These are phyloP conservation scores for Charanyca ferruginea DNA, from an alignment of 2,888 invertebrate genomes.

Conservation along the genomic window DNA sequence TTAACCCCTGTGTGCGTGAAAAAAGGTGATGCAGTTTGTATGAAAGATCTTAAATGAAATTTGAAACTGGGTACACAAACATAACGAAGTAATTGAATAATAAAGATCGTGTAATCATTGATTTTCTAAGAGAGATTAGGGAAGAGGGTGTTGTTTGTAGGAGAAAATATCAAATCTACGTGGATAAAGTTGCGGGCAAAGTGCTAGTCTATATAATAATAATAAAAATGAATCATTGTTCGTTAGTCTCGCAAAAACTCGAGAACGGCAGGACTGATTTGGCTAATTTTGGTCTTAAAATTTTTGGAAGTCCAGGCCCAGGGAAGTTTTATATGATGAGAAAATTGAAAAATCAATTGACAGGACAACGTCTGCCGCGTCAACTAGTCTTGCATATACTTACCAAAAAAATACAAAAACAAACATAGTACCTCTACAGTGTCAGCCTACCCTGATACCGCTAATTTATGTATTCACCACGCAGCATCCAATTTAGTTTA, in stretches of 20 bases:
- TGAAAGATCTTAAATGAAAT: neutral
- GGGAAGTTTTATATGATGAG: too few relatives aligned
- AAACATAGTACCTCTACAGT: constrained; percentile 5
- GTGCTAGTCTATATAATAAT: too few relatives aligned
- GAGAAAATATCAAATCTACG: neutral
- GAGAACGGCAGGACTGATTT: too few relatives aligned
- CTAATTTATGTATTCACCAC: constrained; percentile 45
- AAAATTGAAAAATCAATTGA: too few relatives aligned
- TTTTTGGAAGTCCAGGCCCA: too few relatives aligned
- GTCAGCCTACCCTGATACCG: constrained; percentile 9
- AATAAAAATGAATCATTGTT: too few relatives aligned
- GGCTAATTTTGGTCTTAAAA: too few relatives aligned
- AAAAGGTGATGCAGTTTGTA: neutral
- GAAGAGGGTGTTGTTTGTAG: neutral
- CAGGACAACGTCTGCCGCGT: too few relatives aligned
- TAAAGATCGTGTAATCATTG: neutral
- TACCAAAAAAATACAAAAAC: constrained; percentile 30
- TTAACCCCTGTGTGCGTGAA: too few relatives aligned
- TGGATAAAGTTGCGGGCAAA: neutral
- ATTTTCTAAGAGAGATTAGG: neutral
- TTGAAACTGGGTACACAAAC: neutral
- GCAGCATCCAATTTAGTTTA: constrained; percentile 45
- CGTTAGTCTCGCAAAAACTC: too few relatives aligned
- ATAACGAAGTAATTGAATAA: neutral
- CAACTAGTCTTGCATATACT: too few relatives aligned